Conservation (phyloP, 2,888 invertebrate genomes). For the Luperina testacea region DNA sequence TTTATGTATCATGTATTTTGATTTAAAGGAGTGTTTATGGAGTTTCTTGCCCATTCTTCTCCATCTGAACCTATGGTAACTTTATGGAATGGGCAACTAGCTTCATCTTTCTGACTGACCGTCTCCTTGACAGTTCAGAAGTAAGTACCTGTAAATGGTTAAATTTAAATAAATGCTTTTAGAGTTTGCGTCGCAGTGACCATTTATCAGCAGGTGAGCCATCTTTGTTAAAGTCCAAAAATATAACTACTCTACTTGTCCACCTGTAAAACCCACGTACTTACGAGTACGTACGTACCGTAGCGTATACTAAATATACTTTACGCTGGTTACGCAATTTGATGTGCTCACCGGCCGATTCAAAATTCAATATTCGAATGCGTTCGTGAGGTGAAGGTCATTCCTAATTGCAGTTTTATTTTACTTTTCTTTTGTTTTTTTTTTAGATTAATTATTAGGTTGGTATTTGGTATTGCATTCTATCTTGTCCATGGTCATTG, state of each 20-base stretch:
- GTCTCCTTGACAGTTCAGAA: neutral
- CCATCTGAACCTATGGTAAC: neutral
- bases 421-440: conserved; percentile 27
- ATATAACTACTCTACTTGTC: conserved; percentile 1
- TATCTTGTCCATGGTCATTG: conserved; percentile 43
- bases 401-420: conserved; percentile 58
- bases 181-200: neutral
- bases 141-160: neutral
- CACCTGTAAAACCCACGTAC: conserved; percentile 12
- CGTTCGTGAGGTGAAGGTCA: conserved; percentile 65
- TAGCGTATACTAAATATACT: conserved; percentile 54
- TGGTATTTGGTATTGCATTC: conserved; percentile 11
- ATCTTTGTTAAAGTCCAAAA: conserved; percentile 7
- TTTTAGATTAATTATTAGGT: conserved; percentile 16
- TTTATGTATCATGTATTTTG: no score
- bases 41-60: neutral
- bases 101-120: neutral
- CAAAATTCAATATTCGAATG: conserved; percentile 60
- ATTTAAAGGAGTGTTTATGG: neutral
- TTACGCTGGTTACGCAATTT: conserved; percentile 53
- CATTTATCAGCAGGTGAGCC: neutral
- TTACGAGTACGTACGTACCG: neutral
- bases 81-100: neutral
- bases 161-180: neutral
- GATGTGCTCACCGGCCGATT: conserved; percentile 66